Evolutionary conservation across 2,797 vertebrate species (phyloP).

Genomic region (Gorsachius magnificus): DNA sequence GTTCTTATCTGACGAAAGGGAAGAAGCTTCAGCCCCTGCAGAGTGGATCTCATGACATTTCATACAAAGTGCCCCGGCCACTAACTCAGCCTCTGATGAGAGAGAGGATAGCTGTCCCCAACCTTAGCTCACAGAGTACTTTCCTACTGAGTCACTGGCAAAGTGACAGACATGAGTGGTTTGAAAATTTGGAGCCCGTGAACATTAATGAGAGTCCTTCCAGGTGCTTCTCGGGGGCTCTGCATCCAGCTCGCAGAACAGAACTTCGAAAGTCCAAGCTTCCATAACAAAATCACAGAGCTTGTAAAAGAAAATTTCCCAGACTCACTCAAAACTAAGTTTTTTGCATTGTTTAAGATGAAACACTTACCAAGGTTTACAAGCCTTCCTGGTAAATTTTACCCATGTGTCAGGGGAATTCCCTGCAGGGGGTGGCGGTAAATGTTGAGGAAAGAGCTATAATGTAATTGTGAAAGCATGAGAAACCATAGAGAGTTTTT

Average conservation of each 20-base stretch:
- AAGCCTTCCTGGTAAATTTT: constrained; percentile 13
- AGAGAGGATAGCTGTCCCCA: neutral
- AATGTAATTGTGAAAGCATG: constrained; percentile 53
- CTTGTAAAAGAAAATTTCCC: neutral
- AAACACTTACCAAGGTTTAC: constrained; percentile 5
- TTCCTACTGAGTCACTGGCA: neutral
- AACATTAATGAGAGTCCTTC: fast-evolving
- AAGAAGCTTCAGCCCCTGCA: neutral
- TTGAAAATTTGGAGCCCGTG: neutral
- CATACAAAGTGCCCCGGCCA: neutral
- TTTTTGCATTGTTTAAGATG: constrained; percentile 11
- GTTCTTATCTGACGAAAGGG: neutral
- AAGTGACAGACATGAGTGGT: neutral
- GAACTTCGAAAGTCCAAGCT: neutral
- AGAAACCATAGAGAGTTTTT: constrained; percentile 62
- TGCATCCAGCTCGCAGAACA: neutral
- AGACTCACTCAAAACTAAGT: neutral
- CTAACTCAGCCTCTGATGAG: neutral
- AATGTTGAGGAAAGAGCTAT: constrained; percentile 43
- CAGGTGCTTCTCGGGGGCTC: neutral
- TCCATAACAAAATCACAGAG: neutral
- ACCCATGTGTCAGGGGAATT: constrained; percentile 51
- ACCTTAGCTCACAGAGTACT: neutral
- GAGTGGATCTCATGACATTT: neutral
- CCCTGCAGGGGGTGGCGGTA: constrained; percentile 55